A percentile compares a stretch with the other conserved stretches of the same genome.
phyloP scores from a whole-genome alignment of 2,888 invertebrate species.

The Helleia helle region DNA sequence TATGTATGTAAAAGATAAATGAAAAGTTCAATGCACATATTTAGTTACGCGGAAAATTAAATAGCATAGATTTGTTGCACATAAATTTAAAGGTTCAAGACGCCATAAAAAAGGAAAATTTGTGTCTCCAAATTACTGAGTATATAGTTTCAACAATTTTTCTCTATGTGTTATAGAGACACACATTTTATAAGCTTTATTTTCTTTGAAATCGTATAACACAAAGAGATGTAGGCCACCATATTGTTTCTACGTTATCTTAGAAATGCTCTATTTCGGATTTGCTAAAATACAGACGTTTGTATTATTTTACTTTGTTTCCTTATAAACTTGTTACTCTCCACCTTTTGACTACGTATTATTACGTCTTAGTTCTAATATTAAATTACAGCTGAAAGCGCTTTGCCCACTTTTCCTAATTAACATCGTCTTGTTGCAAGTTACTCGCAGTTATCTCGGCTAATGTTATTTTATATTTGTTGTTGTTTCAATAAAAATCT shows the following conservation, averaged over 20 bases:
- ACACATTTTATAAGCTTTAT: not conserved
- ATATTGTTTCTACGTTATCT: not conserved
- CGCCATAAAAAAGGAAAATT: too few species aligned
- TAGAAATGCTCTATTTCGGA: not conserved
- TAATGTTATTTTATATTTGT: too few species aligned
- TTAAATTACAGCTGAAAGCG: not conserved
- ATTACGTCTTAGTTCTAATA: not conserved
- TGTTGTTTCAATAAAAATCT: too few species aligned
- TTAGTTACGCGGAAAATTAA: too few species aligned
- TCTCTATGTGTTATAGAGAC: not conserved
- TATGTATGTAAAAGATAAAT: too few species aligned
- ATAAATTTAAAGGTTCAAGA: too few species aligned
- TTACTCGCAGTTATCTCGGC: too few species aligned
- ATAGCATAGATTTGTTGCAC: too few species aligned
- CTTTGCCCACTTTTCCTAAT: not conserved
- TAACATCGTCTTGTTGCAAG: not conserved
- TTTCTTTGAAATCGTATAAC: not conserved
- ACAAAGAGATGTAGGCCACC: not conserved
- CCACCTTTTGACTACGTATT: not conserved
- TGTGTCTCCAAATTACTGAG: not conserved
- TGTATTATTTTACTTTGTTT: not conserved
- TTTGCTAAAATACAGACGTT: not conserved
- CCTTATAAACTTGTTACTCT: not conserved
- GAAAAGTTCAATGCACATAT: too few species aligned
- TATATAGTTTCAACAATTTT: not conserved